phyloP scores from a whole-genome alignment of 2,888 invertebrate species.

The Tachina grossa region DNA sequence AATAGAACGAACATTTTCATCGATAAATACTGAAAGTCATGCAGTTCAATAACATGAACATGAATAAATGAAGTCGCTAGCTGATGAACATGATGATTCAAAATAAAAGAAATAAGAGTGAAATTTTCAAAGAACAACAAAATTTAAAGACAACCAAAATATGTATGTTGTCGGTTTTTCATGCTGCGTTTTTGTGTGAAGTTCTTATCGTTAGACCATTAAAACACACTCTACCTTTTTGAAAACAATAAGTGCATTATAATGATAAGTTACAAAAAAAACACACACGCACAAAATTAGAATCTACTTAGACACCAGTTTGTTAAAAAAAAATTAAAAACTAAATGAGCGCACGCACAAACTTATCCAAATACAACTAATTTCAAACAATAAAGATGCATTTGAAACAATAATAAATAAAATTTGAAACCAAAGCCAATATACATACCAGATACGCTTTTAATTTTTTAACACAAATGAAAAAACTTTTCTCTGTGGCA shows the following conservation, averaged over 20 bases:
- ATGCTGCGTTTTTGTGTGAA: constrained; percentile 42
- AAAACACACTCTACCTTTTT: constrained; percentile 30
- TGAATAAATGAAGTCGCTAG: constrained; percentile 1
- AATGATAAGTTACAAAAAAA: constrained; percentile 51
- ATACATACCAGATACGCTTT: too few relatives aligned
- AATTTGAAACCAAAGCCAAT: not conserved
- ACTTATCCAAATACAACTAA: not conserved
- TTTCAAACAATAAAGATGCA: constrained; percentile 38
- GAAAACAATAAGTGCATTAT: constrained; percentile 53
- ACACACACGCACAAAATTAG: too few relatives aligned
- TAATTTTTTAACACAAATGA: constrained; percentile 5
- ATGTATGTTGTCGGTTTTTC: not conserved
- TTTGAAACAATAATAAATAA: constrained; percentile 5
- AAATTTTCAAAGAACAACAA: constrained; percentile 16
- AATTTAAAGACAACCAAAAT: not conserved
- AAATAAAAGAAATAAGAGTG: constrained; percentile 32
- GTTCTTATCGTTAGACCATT: constrained; percentile 62
- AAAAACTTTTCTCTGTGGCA: constrained; percentile 11
- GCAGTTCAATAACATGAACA: constrained; percentile 18
- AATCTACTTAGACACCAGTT: constrained; percentile 30
- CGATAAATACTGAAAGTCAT: not conserved
- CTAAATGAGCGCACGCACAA: constrained; percentile 19
- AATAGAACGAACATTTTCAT: not conserved
- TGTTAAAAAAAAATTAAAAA: constrained; percentile 10
- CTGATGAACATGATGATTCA: constrained; percentile 5